Evolutionary conservation across 1,140 invertebrate species (phyloP), one percentile per base, ranked within the genome.

Genomic region (Zophobas atratus): DNA sequence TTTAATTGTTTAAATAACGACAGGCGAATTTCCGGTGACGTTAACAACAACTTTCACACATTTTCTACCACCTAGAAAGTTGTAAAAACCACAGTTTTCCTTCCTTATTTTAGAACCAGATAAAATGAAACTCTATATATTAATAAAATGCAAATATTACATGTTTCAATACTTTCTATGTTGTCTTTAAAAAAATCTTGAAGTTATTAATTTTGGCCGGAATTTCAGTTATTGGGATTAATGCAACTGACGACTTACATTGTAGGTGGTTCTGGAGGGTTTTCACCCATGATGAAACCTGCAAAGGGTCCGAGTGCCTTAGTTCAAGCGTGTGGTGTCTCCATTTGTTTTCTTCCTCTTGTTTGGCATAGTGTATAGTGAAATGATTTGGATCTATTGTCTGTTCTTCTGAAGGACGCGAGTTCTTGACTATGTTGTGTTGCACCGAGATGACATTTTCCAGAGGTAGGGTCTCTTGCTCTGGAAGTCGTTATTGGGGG

Each of bases 271-370:
- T 88, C 73, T 88, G 86, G 20, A 93, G 86, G 51, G 91, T 90
- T 80, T 90, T 88, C 6, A 92, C 88, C 92, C 92, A 93, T 6
- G 90, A 89, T 2, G 89, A 86, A 3, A 93, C 88, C 80, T 92
- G 90, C 56, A 90, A 84, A 0, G 90, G 86, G 82, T 93, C 92
- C 0, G 87, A 87, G 83, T 92, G 91, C 78, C 89, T 89, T 82
- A 92, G 88, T 2, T 88, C 89, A 1, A 92, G 84, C 1, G 85
- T 88, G 57, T 89, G 88, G 79, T 91, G 88, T 38, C 88, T 87
- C 91, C 91, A 92, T 81, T 88, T 89, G 81, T 91, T 91, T 77
- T 91, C 90, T 20, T 88, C 82, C 1, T 86, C 87, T 67, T 88
- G 85, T n/a, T 89, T 88, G 0, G 90, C 91, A 84, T 92, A 93